Percentiles rank a stretch among this genome's conserved stretches.
phyloP scores from a whole-genome alignment of 2,888 invertebrate species.

The Actias luna region DNA sequence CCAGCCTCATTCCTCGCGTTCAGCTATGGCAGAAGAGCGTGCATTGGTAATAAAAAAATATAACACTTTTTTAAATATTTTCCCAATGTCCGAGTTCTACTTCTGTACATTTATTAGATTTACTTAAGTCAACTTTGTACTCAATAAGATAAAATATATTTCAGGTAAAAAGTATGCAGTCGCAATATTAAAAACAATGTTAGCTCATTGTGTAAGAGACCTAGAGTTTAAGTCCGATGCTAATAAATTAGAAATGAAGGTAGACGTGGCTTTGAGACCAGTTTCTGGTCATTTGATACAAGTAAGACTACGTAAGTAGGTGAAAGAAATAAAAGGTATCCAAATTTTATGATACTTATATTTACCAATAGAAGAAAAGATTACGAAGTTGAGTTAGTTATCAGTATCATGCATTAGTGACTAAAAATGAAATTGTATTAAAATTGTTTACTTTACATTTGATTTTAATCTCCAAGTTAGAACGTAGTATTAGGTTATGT shows the following conservation, averaged over 20 bases:
- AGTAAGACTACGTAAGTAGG: conserved; percentile 28
- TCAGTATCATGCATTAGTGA: too few species aligned
- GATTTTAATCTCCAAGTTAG: too few species aligned
- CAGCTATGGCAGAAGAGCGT: conserved; percentile 47
- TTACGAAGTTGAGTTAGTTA: not conserved
- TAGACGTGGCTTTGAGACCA: conserved; percentile 49
- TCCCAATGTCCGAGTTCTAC: not conserved
- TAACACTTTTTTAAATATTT: not conserved
- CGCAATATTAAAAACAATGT: conserved; percentile 52
- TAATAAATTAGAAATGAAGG: conserved; percentile 45
- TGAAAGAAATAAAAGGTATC: not conserved
- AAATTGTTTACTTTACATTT: too few species aligned
- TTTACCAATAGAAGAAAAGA: not conserved
- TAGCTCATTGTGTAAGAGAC: conserved; percentile 50
- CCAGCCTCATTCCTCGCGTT: conserved; percentile 47
- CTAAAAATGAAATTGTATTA: too few species aligned
- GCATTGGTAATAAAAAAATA: conserved; percentile 21
- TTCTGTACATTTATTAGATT: not conserved
- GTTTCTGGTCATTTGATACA: conserved; percentile 47
- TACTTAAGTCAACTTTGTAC: not conserved
- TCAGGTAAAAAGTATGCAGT: conserved; percentile 63
- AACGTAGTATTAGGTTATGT: too few species aligned
- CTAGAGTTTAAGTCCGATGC: conserved; percentile 46
- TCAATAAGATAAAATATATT: conserved; percentile 17
- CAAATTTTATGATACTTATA: not conserved